Evolutionary conservation across 2,888 invertebrate genomes (phyloP), one percentile per base, ranked within the genome.

Genomic region (Orthosia incerta): DNA sequence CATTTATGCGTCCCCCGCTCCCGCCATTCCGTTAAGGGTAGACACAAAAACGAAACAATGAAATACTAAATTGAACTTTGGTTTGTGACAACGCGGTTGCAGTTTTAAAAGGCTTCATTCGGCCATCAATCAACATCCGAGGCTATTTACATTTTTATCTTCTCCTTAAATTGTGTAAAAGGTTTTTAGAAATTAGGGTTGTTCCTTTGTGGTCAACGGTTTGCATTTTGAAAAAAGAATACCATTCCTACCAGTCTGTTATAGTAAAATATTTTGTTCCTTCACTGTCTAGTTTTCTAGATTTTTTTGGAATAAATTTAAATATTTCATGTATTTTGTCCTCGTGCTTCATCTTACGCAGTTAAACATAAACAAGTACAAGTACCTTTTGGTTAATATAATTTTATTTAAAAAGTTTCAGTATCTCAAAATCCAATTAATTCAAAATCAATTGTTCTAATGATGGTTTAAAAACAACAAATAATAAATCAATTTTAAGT

Each of bases 61-160:
- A 89, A 91, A 90, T 86, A 88, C 89, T 83, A 94, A 95, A 95
- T 95, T 95, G 94, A 95, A 94, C 94, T 92, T 89, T 90, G 92
- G 89, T 89, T 91, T 89, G 91, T 90, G 93, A 92, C 93, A 91
- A 90, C 84, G 87, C 84, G 89, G 89, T 88, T 88, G 88, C 85
- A 88, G 89, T 81, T 85, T 78, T 89, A 86, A 90, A 89, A 89
- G 90, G 90, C 88, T 91, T 90, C 89, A 89, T 92, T 91, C 88
- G 91, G 87, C 88, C 88, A 94, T 94, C 95, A 93, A 93, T 95
- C 94, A 94, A 93, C 91, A 88, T 87, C 15, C 31, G 45, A 88
- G 87, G 86, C 83, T 82, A 79, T 86, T 87, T 78, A 82, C 73
- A 72, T 80, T 87, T 89, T 84, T 88, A 85, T 87, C 89, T 88